Percentiles rank a stretch among this genome's conserved stretches.
These are phyloP conservation scores for Mesochorus sp. DNA, from an alignment of 2,888 invertebrate genomes.

Conservation along the genomic window DNA sequence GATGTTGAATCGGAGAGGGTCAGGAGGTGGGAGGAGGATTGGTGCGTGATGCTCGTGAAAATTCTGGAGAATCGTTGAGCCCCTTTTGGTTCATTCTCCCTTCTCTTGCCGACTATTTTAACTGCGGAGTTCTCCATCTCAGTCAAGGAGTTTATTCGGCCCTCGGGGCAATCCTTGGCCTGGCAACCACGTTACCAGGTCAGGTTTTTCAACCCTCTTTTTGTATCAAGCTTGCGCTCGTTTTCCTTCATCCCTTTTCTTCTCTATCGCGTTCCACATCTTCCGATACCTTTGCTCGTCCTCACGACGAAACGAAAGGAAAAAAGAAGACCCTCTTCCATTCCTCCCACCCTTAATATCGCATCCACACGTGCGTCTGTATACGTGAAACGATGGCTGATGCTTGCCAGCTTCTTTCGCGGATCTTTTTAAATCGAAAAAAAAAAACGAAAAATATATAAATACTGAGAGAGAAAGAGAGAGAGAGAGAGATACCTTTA, in stretches of 20 bases:
- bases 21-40: background rate
- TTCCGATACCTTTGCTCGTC: background rate
- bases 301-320: background rate
- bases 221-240: conserved; percentile 35
- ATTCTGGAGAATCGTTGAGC: background rate
- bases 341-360: conserved; percentile 22
- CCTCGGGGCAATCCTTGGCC: conserved; percentile 37
- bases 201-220: conserved; percentile 10
- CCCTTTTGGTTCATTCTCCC: background rate
- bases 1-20: background rate
- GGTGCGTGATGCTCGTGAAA: conserved; percentile 42
- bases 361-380: conserved; percentile 3
- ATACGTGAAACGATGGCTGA: background rate
- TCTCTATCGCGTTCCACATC: background rate
- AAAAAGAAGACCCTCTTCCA: too few relatives aligned
- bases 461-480: background rate
- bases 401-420: background rate
- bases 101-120: conserved; percentile 4
- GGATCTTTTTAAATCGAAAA: conserved; percentile 3
- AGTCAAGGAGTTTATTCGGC: conserved; percentile 41
- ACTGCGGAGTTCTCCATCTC: conserved; percentile 10
- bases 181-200: conserved; percentile 50
- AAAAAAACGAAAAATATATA: background rate
- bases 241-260: conserved; percentile 13
- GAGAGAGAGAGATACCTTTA: background rate